phyloP scores from a whole-genome alignment of 2,888 invertebrate species.

The Nomada flava region DNA sequence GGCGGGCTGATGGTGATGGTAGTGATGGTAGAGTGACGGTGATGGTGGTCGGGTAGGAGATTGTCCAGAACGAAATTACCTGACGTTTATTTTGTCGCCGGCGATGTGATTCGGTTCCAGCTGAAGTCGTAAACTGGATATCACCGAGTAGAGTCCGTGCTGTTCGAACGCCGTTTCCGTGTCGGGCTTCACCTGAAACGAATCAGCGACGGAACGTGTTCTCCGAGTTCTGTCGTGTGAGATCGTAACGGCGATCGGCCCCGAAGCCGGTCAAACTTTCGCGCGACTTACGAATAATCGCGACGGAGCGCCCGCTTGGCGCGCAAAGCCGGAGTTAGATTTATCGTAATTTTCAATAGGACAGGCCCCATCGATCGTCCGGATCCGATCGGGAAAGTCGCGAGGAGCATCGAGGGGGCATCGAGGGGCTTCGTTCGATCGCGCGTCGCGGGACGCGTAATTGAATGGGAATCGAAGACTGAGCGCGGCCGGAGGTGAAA shows the following conservation, averaged over 20 bases:
- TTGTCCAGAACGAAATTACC: constrained; percentile 71
- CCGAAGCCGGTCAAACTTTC: not conserved
- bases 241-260: constrained; percentile 9
- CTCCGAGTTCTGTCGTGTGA: constrained; percentile 12
- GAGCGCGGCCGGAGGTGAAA: constrained; percentile 18
- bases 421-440: too few species aligned
- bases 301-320: not conserved
- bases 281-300: constrained; percentile 22
- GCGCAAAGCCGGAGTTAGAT: too few species aligned
- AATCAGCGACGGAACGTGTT: constrained; percentile 40
- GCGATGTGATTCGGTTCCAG: constrained; percentile 82
- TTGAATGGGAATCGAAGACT: constrained; percentile 48
- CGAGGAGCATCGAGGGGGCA: too few species aligned
- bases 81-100: constrained; percentile 80
- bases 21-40: constrained; percentile 5
- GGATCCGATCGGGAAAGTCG: too few species aligned
- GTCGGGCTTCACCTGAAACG: constrained; percentile 80
- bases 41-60: constrained; percentile 19
- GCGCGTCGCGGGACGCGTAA: constrained; percentile 8
- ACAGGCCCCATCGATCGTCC: too few species aligned
- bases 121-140: constrained; percentile 83
- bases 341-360: too few species aligned
- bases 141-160: constrained; percentile 82
- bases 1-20: constrained; percentile 4
- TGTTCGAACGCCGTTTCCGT: constrained; percentile 79